Evolutionary conservation across 2,113 vertebrate genomes (phyloP).

Genomic region (Callithrix jacchus): DNA sequence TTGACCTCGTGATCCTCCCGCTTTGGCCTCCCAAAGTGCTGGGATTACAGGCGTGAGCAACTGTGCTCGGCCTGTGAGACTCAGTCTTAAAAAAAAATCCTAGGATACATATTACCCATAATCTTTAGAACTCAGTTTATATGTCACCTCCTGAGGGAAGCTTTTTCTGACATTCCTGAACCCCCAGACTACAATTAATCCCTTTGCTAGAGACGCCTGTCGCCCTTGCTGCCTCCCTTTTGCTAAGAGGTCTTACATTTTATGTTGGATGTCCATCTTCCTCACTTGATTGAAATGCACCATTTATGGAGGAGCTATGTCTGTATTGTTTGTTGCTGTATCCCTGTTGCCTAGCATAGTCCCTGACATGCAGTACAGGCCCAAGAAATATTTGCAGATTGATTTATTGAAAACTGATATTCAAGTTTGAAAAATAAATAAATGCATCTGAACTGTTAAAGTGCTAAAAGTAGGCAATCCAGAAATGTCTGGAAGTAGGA

Average conservation of each 20-base stretch:
- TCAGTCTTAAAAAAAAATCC: neutral
- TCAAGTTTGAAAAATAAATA: neutral
- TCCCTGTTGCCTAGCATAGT: neutral
- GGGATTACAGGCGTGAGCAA: no score
- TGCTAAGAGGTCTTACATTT: constrained; percentile 1
- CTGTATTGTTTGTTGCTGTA: neutral
- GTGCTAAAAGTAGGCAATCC: neutral
- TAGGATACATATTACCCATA: neutral
- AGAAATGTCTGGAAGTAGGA: neutral
- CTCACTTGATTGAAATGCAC: neutral
- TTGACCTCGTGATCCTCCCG: no score
- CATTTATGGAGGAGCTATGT: neutral
- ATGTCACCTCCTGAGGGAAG: neutral
- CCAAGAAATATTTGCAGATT: constrained; percentile 11
- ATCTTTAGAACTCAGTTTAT: constrained; percentile 28
- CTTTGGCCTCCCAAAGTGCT: no score
- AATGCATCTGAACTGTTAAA: neutral
- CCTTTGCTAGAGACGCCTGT: neutral
- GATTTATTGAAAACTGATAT: constrained; percentile 11
- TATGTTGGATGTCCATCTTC: neutral
- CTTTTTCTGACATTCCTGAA: neutral
- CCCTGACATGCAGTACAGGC: neutral
- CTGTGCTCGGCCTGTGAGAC: no score
- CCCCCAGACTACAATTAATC: neutral
- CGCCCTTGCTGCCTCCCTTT: neutral